Conservation (phyloP, 2,888 invertebrate species). For the Diadegma fenestrale region DNA sequence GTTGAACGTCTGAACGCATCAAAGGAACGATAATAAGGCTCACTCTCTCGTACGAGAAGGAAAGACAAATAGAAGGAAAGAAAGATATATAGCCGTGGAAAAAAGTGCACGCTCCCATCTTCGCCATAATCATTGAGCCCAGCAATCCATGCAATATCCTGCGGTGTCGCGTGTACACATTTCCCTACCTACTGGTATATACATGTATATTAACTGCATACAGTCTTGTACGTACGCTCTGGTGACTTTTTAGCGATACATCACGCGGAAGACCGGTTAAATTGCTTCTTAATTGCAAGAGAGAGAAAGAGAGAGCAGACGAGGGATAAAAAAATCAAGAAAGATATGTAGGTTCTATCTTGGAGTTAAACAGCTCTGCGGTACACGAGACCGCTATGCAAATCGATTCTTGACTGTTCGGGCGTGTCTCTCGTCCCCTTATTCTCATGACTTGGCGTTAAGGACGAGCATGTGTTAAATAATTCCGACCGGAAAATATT, state of each 20-base stretch:
- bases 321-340: slow-evolving; percentile 51
- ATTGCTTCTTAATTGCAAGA: slow-evolving; percentile 71
- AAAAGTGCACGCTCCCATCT: slow-evolving; percentile 15
- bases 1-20: slow-evolving; percentile 21
- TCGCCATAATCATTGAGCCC: slow-evolving; percentile 36
- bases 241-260: slow-evolving; percentile 62
- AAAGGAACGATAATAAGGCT: slow-evolving; percentile 48
- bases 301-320: slow-evolving; percentile 19
- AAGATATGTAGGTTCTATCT: slow-evolving; percentile 32
- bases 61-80: background rate
- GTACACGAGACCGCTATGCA: slow-evolving; percentile 69
- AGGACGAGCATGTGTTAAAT: slow-evolving; percentile 3
- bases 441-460: background rate
- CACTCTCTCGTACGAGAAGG: slow-evolving; percentile 19
- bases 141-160: slow-evolving; percentile 37
- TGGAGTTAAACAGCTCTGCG: slow-evolving; percentile 33
- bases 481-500: background rate
- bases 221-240: slow-evolving; percentile 55
- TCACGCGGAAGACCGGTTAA: slow-evolving; percentile 68
- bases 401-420: slow-evolving; percentile 68
- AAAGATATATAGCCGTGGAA: background rate
- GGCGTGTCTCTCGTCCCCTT: slow-evolving; percentile 46
- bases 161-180: slow-evolving; percentile 8
- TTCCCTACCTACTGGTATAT: slow-evolving; percentile 21
- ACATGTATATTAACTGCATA: background rate